phyloP scores from a whole-genome alignment of 2,888 invertebrate species.

The Lithophane socia region DNA sequence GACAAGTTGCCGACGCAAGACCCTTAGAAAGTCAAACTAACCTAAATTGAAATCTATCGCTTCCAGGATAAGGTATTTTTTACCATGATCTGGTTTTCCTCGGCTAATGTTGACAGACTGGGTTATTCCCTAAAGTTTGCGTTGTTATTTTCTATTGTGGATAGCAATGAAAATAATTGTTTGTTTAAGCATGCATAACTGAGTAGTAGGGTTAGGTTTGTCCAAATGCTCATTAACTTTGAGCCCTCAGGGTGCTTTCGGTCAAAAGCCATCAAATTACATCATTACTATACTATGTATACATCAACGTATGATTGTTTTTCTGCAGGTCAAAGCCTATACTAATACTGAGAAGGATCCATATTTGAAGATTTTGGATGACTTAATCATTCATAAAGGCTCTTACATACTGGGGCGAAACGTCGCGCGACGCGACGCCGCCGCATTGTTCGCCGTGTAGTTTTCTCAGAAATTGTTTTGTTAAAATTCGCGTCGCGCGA shows the following conservation, averaged over 20 bases:
- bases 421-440: too few species aligned
- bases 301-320: not conserved
- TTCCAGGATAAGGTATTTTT: slow-evolving; percentile 5
- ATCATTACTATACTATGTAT: not conserved
- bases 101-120: not conserved
- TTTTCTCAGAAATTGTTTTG: too few species aligned
- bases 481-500: too few species aligned
- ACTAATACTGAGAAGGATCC: not conserved
- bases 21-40: slow-evolving; percentile 15
- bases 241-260: slow-evolving; percentile 11
- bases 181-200: slow-evolving; percentile 34
- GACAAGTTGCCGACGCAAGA: slow-evolving; percentile 37
- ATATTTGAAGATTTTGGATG: not conserved
- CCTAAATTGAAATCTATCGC: slow-evolving; percentile 20
- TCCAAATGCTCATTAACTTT: slow-evolving; percentile 22
- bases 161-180: slow-evolving; percentile 32
- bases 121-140: slow-evolving; percentile 21
- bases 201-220: slow-evolving; percentile 18
- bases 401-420: too few species aligned
- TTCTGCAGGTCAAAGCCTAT: not conserved
- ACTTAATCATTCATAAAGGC: too few species aligned
- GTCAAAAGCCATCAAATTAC: slow-evolving; percentile 17
- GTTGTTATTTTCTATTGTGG: slow-evolving; percentile 39
- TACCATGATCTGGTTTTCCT: not conserved
- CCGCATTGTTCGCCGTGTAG: too few species aligned